A percentile compares a stretch with the other conserved stretches of the same genome.
Evolutionary conservation across 2,113 vertebrate genomes (phyloP).

Genomic region (Halcyon malimbica): DNA sequence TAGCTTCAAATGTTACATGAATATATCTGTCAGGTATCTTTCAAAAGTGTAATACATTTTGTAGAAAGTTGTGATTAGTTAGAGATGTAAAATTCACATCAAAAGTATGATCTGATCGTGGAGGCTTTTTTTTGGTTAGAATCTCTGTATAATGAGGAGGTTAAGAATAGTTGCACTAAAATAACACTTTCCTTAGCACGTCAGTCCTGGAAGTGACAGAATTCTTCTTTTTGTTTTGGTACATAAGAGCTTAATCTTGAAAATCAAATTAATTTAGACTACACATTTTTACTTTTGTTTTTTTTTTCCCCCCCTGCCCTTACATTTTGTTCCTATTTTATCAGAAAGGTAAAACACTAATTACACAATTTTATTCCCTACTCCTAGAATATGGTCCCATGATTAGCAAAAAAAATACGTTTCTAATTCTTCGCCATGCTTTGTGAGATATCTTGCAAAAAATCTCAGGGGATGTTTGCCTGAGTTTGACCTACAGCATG

Average conservation of each 20-base stretch:
- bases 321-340: neutral
- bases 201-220: neutral
- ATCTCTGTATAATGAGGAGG: neutral
- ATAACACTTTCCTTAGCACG: neutral
- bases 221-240: neutral
- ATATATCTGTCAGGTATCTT: neutral
- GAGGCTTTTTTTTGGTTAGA: neutral
- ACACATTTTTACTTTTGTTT: too few species aligned
- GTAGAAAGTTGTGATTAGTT: neutral
- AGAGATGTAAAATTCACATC: neutral
- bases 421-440: neutral
- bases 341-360: neutral
- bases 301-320: neutral
- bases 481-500: neutral
- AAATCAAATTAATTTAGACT: neutral
- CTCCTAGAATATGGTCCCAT: neutral
- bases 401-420: neutral
- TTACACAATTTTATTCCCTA: neutral
- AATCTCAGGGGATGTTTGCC: neutral
- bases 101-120: neutral
- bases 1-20: neutral
- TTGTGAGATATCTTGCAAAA: neutral
- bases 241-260: neutral
- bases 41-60: neutral
- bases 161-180: neutral